Evolutionary conservation across 2,797 vertebrate genomes (phyloP).

Genomic region (Clarias platycephalus): DNA sequence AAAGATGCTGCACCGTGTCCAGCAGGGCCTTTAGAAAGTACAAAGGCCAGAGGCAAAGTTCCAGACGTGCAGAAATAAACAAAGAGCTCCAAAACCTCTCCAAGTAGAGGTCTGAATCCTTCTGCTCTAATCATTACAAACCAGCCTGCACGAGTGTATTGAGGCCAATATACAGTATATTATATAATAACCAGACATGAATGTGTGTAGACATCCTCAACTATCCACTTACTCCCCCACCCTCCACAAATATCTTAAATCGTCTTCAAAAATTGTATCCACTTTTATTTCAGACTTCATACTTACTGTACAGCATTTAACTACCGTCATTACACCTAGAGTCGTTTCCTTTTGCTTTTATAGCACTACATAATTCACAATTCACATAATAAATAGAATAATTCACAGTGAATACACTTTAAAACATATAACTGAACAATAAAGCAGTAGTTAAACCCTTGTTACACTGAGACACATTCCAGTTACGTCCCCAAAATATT

Average conservation of each 20-base stretch:
- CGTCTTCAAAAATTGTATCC: not conserved
- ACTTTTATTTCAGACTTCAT: not conserved
- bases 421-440: not conserved
- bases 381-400: no score
- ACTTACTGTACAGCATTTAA: not conserved
- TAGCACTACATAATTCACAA: not conserved
- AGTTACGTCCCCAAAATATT: no score
- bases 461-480: no score
- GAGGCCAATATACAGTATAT: not conserved
- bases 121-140: not conserved
- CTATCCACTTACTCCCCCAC: no score
- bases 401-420: not conserved
- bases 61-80: slow-evolving; percentile 2
- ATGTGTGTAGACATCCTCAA: not conserved
- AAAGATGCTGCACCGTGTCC: not conserved
- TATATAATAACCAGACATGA: not conserved
- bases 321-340: not conserved
- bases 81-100: not conserved
- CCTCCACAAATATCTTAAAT: not conserved
- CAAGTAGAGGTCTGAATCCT: not conserved
- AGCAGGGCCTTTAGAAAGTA: not conserved
- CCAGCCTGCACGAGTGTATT: not conserved
- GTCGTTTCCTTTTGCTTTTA: not conserved
- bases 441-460: not conserved
- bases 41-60: not conserved